These are phyloP conservation scores for Callinectes sapidus DNA, from an alignment of 2,888 invertebrate species.

Conservation along the genomic window DNA sequence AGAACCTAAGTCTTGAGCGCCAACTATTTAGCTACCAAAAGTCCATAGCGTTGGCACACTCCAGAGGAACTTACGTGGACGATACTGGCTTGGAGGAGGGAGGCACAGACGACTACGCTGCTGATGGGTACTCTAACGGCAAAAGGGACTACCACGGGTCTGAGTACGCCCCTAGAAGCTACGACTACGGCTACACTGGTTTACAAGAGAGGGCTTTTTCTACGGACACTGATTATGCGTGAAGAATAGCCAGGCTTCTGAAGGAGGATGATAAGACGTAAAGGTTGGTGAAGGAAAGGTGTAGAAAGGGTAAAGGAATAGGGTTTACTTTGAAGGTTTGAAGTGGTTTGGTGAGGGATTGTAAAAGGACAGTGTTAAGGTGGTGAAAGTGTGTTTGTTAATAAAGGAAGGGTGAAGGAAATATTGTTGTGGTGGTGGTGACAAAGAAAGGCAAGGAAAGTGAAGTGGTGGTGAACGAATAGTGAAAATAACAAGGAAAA, in stretches of 20 bases:
- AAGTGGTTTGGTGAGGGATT: background rate
- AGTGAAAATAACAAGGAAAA: too few relatives aligned
- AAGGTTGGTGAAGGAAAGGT: background rate
- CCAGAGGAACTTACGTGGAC: constrained; percentile 76
- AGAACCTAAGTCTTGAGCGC: constrained; percentile 88
- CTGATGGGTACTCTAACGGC: constrained; percentile 59
- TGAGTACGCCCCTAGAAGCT: constrained; percentile 51
- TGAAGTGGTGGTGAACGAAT: too few relatives aligned
- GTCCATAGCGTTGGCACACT: constrained; percentile 85
- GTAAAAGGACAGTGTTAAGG: background rate
- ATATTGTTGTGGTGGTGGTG: too few relatives aligned
- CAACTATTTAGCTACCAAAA: constrained; percentile 90
- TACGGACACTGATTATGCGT: constrained; percentile 64
- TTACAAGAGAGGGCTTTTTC: constrained; percentile 55
- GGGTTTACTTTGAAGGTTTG: too few relatives aligned
- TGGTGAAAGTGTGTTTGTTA: too few relatives aligned
- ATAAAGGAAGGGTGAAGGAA: too few relatives aligned
- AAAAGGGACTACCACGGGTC: constrained; percentile 62
- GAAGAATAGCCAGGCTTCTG: background rate
- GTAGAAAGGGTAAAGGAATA: too few relatives aligned
- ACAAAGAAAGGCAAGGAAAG: too few relatives aligned
- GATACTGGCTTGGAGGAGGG: constrained; percentile 30
- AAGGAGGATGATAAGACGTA: background rate
- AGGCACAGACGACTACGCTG: background rate
- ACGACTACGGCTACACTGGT: constrained; percentile 55